phyloP scores from a whole-genome alignment of 2,113 vertebrate species.

The Platysteira castanea region DNA sequence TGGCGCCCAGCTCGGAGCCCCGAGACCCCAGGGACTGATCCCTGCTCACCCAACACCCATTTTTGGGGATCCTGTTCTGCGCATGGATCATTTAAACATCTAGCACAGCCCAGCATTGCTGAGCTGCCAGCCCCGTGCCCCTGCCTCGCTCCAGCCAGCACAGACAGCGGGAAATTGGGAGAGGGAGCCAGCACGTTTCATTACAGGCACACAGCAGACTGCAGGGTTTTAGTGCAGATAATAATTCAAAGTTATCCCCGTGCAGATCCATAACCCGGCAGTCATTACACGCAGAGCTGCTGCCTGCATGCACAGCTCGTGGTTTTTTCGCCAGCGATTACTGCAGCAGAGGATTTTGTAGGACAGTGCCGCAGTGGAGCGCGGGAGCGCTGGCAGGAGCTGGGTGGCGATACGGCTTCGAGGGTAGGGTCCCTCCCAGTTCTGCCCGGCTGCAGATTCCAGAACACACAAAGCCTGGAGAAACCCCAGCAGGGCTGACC shows the following conservation, averaged over 20 bases:
- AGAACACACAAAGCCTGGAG: fast-evolving
- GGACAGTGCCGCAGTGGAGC: slow-evolving; percentile 46
- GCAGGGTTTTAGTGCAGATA: slow-evolving; percentile 27
- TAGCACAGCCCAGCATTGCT: background rate
- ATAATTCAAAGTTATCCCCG: slow-evolving; percentile 52
- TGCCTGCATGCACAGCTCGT: background rate
- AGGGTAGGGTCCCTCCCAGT: background rate
- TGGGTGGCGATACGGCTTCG: background rate
- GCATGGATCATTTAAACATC: fast-evolving
- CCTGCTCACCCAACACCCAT: background rate
- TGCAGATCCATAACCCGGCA: slow-evolving; percentile 42
- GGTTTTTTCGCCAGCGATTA: background rate
- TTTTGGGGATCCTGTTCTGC: background rate
- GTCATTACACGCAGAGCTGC: background rate
- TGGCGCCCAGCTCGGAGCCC: fast-evolving
- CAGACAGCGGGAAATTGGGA: background rate
- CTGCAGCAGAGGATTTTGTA: slow-evolving; percentile 62
- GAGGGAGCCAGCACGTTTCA: background rate
- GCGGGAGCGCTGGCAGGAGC: background rate
- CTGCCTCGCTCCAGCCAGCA: background rate
- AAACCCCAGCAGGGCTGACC: background rate
- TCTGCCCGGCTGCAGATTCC: background rate
- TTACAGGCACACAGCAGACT: background rate
- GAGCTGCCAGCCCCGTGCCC: background rate
- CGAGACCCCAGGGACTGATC: fast-evolving